Base-by-base conservation (phyloP, 2,888 invertebrate species). In the Zhuqinia jingwanae region DNA sequence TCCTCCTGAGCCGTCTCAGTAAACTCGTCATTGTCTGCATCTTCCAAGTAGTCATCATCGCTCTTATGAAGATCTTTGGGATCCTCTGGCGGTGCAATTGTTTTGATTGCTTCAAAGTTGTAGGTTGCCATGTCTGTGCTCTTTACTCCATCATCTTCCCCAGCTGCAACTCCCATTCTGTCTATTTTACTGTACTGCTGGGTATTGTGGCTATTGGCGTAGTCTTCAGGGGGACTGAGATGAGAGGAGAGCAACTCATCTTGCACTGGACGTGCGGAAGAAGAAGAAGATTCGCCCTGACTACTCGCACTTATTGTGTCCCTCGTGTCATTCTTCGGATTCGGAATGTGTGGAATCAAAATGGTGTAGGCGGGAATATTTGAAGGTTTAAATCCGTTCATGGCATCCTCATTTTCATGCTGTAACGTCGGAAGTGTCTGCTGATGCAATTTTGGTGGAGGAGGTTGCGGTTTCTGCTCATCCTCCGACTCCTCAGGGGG, bases 291-390 rank as follows among this genome's bases (percentile, higher is more conserved):
- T 13, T n/a, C 25, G 8, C n/a, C 50, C 0, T 50, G 56, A 22
- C 60, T 73, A 10, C 13, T 17, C n/a, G n/a, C n/a, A n/a, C n/a
- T n/a, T n/a, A n/a, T n/a, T n/a, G n/a, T n/a, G n/a, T n/a, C n/a
- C n/a, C n/a, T n/a, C n/a, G n/a, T n/a, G n/a, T n/a, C 36, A 36
- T 36, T 36, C 8, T 36, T 36, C 11, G 82, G 77, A 81, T 89
- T 89, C 2, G 89, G 87, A 75, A 90, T 90, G 30, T 90, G 90
- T 15, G 90, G 90, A 58, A 90, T 90, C 60, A 89, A 83, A 5
- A 90, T 86, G 0, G 90, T 90, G 75, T 89, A 90, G 0, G 90
- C 80, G 6, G 90, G 90, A 22, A 90, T 90, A 15, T 85, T 85
- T 13, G 88, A 77, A 20, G 89, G 89, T 27, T 76, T 65, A 50